phyloP scores from a whole-genome alignment of 2,888 invertebrate genomes.

The Diarsia dahlii region DNA sequence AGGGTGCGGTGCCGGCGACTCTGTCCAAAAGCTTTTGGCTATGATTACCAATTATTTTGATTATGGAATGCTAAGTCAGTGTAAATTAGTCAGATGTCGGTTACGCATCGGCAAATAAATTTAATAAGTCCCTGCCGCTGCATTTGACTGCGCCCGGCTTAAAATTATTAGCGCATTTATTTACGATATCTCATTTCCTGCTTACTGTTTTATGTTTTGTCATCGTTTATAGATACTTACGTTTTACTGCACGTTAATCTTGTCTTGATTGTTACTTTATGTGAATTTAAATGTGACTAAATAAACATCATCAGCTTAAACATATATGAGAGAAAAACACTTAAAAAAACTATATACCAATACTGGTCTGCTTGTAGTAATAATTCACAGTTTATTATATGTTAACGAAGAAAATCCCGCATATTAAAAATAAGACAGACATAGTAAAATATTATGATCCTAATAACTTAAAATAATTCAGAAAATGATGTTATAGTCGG shows the following conservation, averaged over 20 bases:
- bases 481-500: conserved; percentile 35
- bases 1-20: conserved; percentile 71
- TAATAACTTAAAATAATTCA: conserved; percentile 43
- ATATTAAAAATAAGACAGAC: neutral
- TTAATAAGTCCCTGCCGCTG: conserved; percentile 74
- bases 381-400: conserved; percentile 8
- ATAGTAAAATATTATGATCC: conserved; percentile 34
- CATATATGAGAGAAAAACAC: neutral
- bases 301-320: neutral
- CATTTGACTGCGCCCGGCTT: conserved; percentile 55
- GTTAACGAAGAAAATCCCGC: neutral
- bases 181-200: conserved; percentile 62
- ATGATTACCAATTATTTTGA: conserved; percentile 83
- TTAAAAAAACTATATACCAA: neutral
- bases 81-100: conserved; percentile 79
- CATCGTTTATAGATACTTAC: conserved; percentile 25
- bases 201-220: conserved; percentile 37
- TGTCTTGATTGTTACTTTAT: conserved; percentile 25
- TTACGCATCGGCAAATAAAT: conserved; percentile 82
- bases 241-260: conserved; percentile 45
- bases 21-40: conserved; percentile 80
- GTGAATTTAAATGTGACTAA: conserved; percentile 12
- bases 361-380: neutral
- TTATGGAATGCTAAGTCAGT: conserved; percentile 77
- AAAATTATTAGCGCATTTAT: conserved; percentile 61